Base-by-base conservation (phyloP, 1,140 invertebrate species). In the Micrasema longulum region DNA sequence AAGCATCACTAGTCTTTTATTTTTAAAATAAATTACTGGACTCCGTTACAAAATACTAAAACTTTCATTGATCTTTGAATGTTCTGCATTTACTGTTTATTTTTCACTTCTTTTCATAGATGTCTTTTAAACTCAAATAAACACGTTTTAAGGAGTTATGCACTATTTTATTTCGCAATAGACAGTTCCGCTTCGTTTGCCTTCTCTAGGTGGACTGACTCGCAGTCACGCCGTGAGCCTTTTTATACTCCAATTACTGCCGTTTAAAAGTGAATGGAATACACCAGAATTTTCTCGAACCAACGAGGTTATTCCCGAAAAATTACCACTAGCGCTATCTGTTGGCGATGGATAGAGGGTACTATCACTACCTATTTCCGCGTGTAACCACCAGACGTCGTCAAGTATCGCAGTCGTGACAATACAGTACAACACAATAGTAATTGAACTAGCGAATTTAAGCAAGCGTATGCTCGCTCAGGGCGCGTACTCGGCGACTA, bases 251-350 rank as follows among this genome's bases (percentile, higher is more conserved):
- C 50, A 53, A 53, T 53, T 22, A 16, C 12, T 53, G 20, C 20
- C 50, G 23, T 53, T 20, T 53, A 53, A 20, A 53, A 53, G 50
- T 53, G 50, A 53, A 20, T 53, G 50, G 50, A 53, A 53, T 22
- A 53, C 50, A 53, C 20, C 20, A 53, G 50, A 53, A 53, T 20
- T 53, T 53, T 53, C 50, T 53, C 50, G 20, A 53, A 53, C 50
- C 50, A 22, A 53, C 50, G 12, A 10, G 12, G 7, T 53, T 53
- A 53, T 53, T 53, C 50, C 7, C 45, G 45, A 47, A 47, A 47
- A 47, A 14, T 4, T 6, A 47, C 45, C 4, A 47, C 45, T 14
- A 10, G n/a, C 45, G n/a, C n/a, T n/a, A n/a, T n/a, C n/a, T n/a
- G n/a, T n/a, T n/a, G n/a, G n/a, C n/a, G n/a, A n/a, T n/a, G n/a